Percentiles rank a stretch among this genome's conserved stretches.
phyloP scores from a whole-genome alignment of 2,113 vertebrate genomes.

The Petromus typicus region DNA sequence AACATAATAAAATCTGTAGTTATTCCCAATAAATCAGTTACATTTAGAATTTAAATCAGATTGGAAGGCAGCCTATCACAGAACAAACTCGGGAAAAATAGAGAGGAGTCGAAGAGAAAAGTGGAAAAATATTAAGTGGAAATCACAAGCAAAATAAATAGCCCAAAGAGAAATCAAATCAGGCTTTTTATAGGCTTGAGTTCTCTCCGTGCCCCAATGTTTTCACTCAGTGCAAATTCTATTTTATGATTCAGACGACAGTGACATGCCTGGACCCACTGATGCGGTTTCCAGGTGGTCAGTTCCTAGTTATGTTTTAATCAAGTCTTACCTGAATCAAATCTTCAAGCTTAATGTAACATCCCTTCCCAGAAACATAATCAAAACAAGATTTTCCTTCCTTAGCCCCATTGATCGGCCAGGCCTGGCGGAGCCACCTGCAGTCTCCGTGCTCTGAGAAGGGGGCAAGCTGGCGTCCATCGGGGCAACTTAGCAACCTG shows the following conservation, averaged over 20 bases:
- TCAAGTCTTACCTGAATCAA: slow-evolving; percentile 36
- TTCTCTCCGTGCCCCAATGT: background rate
- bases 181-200: slow-evolving; percentile 30
- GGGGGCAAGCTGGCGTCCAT: background rate
- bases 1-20: background rate
- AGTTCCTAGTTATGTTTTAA: slow-evolving; percentile 61
- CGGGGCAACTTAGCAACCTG: background rate
- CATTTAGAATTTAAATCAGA: background rate
- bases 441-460: too few species aligned
- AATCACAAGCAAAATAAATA: slow-evolving; percentile 34
- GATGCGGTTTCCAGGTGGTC: slow-evolving; percentile 51
- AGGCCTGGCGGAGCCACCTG: background rate
- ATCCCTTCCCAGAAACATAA: slow-evolving; percentile 69
- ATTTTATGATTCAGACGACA: slow-evolving; percentile 21
- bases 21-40: background rate
- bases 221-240: slow-evolving; percentile 41
- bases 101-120: background rate
- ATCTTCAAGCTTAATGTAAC: slow-evolving; percentile 47
- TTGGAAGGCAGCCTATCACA: background rate
- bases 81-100: background rate
- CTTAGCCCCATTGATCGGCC: slow-evolving; percentile 29
- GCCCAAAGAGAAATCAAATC: slow-evolving; percentile 25
- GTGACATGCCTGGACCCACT: slow-evolving; percentile 16
- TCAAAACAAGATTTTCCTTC: slow-evolving; percentile 20
- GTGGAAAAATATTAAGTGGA: background rate